Base-by-base conservation (phyloP, 2,113 vertebrate species). In the Alligator mississippiensis region DNA sequence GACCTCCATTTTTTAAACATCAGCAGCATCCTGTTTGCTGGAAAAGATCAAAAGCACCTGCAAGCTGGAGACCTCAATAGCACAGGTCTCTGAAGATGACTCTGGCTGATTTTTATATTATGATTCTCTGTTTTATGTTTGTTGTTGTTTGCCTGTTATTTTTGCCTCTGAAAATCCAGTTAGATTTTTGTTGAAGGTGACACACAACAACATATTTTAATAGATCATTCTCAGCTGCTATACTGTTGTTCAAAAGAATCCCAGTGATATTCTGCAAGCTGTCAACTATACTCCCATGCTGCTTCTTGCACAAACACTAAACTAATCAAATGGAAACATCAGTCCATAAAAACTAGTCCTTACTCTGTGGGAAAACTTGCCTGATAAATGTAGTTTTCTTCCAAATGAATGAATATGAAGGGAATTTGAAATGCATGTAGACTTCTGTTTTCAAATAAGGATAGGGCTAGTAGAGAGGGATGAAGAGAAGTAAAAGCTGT, bases 401-500 rank as follows among this genome's bases (percentile, higher is more conserved):
- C 66, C 18, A 87, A 94, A 80, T 75, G 62, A 87, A 76, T 61
- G 9, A 82, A 72, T 13, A 14, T 59, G 82, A 95, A 95, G 82
- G 59, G 91, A 88, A 28, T 25, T 28, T 82, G 63, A 64, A 28
- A 64, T 27, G 30, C 28, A 6, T 77, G 22, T 90, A 90, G 82
- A 90, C 54, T 57, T 22, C 5, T 87, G 63, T 78, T 64, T 64
- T 64, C 25, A 64, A 64, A 6, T 64, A 14, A 64, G 25, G 25
- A 27, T 28, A 28, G 13, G 22, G 15, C 15, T 64, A 11, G 63
- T 28, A 28, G 25, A 64, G 27, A 24, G 66, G 5, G 66, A 57
- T 80, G 15, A 27, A 4, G 3, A 25, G 66, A 90, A 27, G 6
- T 38, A 80, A 54, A 63, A 13, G 78, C 72, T 17, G 79, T 88